Conservation (phyloP, 2,888 invertebrate genomes). For the Apodemia duryi region DNA sequence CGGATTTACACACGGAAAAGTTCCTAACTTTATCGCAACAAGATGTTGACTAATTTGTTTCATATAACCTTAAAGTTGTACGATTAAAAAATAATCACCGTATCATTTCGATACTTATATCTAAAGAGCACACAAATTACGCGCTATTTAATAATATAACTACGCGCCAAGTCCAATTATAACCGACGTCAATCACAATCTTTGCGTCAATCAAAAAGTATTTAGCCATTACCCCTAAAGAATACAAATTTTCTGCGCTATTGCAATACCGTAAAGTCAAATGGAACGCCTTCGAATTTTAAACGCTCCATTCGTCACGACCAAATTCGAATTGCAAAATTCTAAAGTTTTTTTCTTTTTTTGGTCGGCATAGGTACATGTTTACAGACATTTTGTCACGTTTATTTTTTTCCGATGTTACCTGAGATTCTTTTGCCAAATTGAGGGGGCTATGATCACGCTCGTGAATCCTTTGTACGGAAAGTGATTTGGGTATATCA, state of each 20-base stretch:
- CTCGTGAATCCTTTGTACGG: slow-evolving; percentile 43
- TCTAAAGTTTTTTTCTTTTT: slow-evolving; percentile 44
- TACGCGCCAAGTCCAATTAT: slow-evolving; percentile 53
- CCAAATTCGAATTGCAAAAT: slow-evolving; percentile 38
- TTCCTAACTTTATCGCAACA: neutral
- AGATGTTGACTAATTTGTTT: neutral
- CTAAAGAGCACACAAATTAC: slow-evolving; percentile 43
- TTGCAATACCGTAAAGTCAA: slow-evolving; percentile 65
- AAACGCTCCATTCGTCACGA: slow-evolving; percentile 59
- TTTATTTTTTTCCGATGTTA: slow-evolving; percentile 63
- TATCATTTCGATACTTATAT: slow-evolving; percentile 33
- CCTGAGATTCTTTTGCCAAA: slow-evolving; percentile 64
- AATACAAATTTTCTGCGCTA: slow-evolving; percentile 57
- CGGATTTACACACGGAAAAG: too few relatives aligned
- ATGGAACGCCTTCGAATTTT: slow-evolving; percentile 66
- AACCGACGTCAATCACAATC: slow-evolving; percentile 46
- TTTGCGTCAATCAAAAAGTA: slow-evolving; percentile 45
- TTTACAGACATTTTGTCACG: slow-evolving; percentile 79
- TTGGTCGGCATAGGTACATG: slow-evolving; percentile 66
- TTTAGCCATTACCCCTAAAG: slow-evolving; percentile 57
- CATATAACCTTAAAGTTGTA: neutral
- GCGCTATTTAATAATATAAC: slow-evolving; percentile 44
- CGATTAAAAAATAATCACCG: slow-evolving; percentile 27
- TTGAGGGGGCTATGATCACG: slow-evolving; percentile 56
- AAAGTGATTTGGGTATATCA: slow-evolving; percentile 47